Evolutionary conservation across 2,797 vertebrate species (phyloP).

Genomic region (Okamejei kenojei): DNA sequence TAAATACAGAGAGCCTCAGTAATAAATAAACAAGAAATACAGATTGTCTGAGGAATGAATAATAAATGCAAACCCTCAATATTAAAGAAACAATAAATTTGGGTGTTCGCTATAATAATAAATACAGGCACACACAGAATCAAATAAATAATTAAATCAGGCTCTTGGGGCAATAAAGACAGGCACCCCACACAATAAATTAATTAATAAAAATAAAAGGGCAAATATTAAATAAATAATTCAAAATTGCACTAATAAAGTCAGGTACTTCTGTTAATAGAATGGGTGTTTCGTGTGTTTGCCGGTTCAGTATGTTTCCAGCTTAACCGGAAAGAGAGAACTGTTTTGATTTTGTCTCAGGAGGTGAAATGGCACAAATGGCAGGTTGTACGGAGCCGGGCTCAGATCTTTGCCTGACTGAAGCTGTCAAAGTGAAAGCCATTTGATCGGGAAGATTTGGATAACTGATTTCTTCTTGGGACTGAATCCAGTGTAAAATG

Average conservation of each 20-base stretch:
- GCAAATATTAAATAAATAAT: not conserved
- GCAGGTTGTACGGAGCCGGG: not conserved
- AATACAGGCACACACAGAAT: not conserved
- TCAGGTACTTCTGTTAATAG: not conserved
- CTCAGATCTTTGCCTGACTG: not conserved
- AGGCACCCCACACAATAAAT: not conserved
- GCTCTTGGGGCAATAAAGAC: not conserved
- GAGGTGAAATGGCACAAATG: not conserved
- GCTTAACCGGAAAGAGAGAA: not conserved
- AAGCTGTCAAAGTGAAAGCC: not conserved
- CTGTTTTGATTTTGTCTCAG: not conserved
- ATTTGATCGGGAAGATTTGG: not conserved
- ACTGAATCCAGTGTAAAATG: not conserved
- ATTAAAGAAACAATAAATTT: slow-evolving; percentile 9
- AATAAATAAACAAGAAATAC: slow-evolving; percentile 14
- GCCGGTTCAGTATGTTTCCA: not conserved
- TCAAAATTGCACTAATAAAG: not conserved
- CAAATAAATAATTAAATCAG: not conserved
- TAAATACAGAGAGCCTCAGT: not conserved
- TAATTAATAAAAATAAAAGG: not conserved
- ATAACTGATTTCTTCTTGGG: not conserved
- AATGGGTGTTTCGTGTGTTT: not conserved
- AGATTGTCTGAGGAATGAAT: slow-evolving; percentile 15
- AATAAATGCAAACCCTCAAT: not conserved
- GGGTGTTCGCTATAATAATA: not conserved